phyloP scores from a whole-genome alignment of 2,113 vertebrate genomes.

The Smithornis capensis region DNA sequence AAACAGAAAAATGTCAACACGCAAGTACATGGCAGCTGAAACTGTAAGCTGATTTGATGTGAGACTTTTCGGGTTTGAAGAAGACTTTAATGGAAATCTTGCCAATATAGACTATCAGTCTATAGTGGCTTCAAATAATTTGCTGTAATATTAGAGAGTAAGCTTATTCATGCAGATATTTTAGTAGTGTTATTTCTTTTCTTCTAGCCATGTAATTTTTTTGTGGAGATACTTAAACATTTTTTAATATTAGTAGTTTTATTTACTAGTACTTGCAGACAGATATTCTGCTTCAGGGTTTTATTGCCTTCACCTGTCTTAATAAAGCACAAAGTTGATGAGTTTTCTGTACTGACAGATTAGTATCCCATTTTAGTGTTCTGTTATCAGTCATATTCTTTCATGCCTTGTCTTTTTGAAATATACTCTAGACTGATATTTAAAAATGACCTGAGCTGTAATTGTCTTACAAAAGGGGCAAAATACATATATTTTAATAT shows the following conservation, averaged over 20 bases:
- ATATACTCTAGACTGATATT: not conserved
- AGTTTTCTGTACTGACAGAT: not conserved
- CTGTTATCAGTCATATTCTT: not conserved
- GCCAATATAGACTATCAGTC: too few species aligned
- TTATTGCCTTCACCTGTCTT: not conserved
- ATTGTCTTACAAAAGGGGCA: not conserved
- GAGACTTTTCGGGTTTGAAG: not conserved
- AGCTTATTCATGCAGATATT: not conserved
- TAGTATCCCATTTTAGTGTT: not conserved
- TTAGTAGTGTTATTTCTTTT: not conserved
- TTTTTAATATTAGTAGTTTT: not conserved
- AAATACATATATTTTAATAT: not conserved
- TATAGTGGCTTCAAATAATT: not conserved
- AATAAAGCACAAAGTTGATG: not conserved
- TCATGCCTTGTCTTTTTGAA: not conserved
- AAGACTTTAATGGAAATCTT: not conserved
- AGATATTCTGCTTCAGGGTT: not conserved
- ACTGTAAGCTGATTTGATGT: not conserved
- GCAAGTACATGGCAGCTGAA: not conserved
- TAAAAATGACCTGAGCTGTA: not conserved
- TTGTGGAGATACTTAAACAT: not conserved
- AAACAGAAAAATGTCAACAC: not conserved
- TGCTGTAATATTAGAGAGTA: not conserved
- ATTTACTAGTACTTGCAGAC: not conserved
- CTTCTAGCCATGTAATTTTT: not conserved